Conservation (phyloP, 2,113 vertebrate species). For the Zapus hudsonius region DNA sequence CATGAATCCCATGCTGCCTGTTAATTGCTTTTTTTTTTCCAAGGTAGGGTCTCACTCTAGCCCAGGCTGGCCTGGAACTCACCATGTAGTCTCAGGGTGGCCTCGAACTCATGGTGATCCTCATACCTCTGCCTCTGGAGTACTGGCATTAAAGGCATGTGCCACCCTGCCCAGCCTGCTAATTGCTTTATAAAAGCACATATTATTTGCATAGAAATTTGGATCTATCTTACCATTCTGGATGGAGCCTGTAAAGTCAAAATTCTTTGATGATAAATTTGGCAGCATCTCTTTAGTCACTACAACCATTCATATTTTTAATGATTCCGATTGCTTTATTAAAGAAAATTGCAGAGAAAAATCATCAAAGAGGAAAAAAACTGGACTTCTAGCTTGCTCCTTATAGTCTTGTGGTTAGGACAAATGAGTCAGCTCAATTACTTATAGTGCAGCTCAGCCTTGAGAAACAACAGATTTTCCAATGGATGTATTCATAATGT, state of each 20-base stretch:
- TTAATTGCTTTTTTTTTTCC: not conserved
- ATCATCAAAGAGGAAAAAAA: not conserved
- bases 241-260: not conserved
- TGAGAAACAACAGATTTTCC: not conserved
- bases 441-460: not conserved
- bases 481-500: not conserved
- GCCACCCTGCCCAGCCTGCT: no score
- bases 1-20: not conserved
- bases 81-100: no score
- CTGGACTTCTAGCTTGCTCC: not conserved
- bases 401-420: not conserved
- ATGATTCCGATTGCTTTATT: conserved; percentile 38
- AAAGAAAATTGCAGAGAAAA: conserved; percentile 33
- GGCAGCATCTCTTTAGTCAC: not conserved
- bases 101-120: no score
- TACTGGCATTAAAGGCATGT: no score
- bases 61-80: no score
- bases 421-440: not conserved
- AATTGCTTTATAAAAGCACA: not conserved
- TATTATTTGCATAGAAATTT: not conserved
- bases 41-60: no score
- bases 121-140: no score
- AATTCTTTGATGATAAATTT: not conserved
- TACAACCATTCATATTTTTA: conserved; percentile 3
- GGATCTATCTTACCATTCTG: not conserved